Evolutionary conservation across 2,888 invertebrate species (phyloP), one percentile per base, ranked within the genome.

Genomic region (Amblyjoppa proteus): DNA sequence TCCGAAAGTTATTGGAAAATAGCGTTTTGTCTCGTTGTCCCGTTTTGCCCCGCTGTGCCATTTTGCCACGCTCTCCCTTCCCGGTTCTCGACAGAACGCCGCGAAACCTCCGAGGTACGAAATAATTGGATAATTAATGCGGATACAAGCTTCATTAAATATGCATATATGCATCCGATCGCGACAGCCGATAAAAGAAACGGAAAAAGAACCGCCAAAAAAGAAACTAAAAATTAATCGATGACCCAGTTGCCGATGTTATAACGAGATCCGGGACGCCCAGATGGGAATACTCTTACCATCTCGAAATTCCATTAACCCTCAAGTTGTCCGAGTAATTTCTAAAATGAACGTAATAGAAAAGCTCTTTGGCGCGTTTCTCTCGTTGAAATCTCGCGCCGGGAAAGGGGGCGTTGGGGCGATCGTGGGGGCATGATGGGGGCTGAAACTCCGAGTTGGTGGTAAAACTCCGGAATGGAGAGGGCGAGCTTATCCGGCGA

Each of bases 231-330:
- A 61, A 69, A n/a, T 38, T 9, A 78, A 79, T 69, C 41, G 69
- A 69, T 68, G 83, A 69, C 76, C 51, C 45, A 64, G 69, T 83
- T 83, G 83, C 64, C 69, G 77, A 51, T 28, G 41, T 81, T 77
- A 61, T 61, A 77, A 84, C 80, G 80, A 81, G 80, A 68, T 77
- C 58, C 66, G 51, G 68, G 58, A 51, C 61, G 13, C 13, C 25
- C 68, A 25, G 58, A 5, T 25, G 66, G 66, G 71, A 69, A 68
- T 81, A 58, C 58, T 25, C 11, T 58, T 58, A 28, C 76, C 71
- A 45, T 34, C 73, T 77, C 51, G 81, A 73, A 84, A 84, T 81
- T 81, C 66, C 68, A 77, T 84, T 84, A 77, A 76, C 77, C 58
- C 13, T 25, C 51, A 68, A 84, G 66, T 68, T 81, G 51, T 41